A percentile compares a stretch with the other conserved stretches of the same genome.
Conservation (phyloP, 2,113 vertebrate genomes). For the Thomomys bottae region DNA sequence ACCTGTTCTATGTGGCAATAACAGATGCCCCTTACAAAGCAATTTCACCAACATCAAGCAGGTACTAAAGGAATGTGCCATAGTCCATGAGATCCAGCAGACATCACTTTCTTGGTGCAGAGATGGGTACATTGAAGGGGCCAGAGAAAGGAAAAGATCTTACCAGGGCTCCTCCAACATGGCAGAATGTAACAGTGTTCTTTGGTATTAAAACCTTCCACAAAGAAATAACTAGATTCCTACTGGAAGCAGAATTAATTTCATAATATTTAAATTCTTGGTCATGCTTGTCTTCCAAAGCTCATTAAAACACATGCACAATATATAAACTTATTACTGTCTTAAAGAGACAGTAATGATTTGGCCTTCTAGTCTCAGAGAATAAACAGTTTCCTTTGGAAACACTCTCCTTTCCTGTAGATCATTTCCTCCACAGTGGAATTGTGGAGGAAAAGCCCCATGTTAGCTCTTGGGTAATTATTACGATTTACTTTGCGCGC, state of each 20-base stretch:
- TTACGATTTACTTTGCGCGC: too few species aligned
- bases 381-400: background rate
- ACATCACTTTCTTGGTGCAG: background rate
- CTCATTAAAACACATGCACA: background rate
- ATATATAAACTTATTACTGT: background rate
- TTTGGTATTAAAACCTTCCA: background rate
- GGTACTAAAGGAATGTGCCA: background rate
- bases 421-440: background rate
- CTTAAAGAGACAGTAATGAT: conserved; percentile 11
- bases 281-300: background rate
- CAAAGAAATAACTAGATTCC: background rate
- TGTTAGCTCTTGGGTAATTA: background rate
- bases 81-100: background rate
- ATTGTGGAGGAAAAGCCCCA: background rate
- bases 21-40: background rate
- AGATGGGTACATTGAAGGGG: background rate
- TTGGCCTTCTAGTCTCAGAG: background rate
- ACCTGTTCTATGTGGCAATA: background rate
- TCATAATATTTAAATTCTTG: conserved; percentile 17
- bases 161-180: background rate
- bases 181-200: background rate
- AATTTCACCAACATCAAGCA: background rate
- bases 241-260: background rate
- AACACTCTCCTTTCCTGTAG: background rate
- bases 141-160: conserved; percentile 5